phyloP scores from a whole-genome alignment of 2,797 vertebrate genomes.

The Manis crassicaudata region DNA sequence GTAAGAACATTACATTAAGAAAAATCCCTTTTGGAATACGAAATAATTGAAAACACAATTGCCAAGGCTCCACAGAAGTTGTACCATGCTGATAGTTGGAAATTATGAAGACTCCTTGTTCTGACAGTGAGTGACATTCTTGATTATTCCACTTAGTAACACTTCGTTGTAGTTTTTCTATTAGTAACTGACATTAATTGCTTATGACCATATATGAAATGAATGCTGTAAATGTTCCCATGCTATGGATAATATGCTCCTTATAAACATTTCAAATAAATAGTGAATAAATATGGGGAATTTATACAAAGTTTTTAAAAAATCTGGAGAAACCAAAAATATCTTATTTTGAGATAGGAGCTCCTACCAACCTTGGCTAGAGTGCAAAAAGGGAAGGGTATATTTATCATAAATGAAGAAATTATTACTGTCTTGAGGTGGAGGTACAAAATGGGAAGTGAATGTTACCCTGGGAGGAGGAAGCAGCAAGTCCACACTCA shows the following conservation, averaged over 20 bases:
- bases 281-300: neutral
- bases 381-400: neutral
- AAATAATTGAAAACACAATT: neutral
- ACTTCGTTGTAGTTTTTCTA: neutral
- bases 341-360: neutral
- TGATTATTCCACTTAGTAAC: neutral
- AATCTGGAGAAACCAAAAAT: neutral
- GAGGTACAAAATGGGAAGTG: neutral
- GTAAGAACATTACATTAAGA: neutral
- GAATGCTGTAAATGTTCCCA: neutral
- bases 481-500: neutral
- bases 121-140: neutral
- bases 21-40: neutral
- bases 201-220: neutral
- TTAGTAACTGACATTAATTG: neutral
- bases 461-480: neutral
- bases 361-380: neutral
- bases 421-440: neutral
- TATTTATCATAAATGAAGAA: neutral
- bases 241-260: neutral
- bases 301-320: neutral
- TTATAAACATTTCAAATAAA: neutral
- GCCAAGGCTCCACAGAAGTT: neutral
- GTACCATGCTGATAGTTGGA: neutral
- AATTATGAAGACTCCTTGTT: neutral